phyloP scores from a whole-genome alignment of 2,797 vertebrate species.

The Enteromius argenteus region DNA sequence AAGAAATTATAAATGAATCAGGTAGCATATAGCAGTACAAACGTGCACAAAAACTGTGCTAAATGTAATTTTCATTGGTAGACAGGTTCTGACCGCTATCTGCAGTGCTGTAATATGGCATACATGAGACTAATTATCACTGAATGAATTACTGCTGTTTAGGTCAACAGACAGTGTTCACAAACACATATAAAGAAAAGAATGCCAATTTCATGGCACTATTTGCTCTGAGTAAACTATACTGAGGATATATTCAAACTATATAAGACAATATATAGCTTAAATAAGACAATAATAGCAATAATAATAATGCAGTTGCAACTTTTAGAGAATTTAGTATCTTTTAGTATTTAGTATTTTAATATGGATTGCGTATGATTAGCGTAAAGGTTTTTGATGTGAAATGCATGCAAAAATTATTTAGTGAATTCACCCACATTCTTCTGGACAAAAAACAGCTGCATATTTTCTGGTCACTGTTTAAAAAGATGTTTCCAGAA shows the following conservation, averaged over 20 bases:
- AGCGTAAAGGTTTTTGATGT: background rate
- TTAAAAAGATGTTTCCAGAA: slow-evolving; percentile 7
- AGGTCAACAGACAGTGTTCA: background rate
- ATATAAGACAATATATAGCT: background rate
- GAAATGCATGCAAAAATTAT: background rate
- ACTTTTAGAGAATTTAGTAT: background rate
- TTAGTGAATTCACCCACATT: background rate
- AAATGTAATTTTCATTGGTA: background rate
- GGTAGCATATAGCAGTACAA: background rate
- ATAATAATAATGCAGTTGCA: background rate
- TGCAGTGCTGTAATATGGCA: background rate
- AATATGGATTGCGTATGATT: background rate
- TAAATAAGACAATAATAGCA: background rate
- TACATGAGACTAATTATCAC: background rate
- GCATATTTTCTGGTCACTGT: background rate
- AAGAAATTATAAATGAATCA: background rate
- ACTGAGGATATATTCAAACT: background rate
- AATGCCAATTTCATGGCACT: background rate
- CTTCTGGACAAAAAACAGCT: background rate
- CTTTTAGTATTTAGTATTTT: background rate
- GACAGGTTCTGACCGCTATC: background rate
- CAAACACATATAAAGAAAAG: background rate
- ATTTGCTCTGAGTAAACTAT: background rate
- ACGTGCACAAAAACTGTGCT: background rate
- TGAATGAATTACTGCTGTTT: background rate